Base-by-base conservation (phyloP, 2,113 vertebrate species). In the Sebastes fasciatus region DNA sequence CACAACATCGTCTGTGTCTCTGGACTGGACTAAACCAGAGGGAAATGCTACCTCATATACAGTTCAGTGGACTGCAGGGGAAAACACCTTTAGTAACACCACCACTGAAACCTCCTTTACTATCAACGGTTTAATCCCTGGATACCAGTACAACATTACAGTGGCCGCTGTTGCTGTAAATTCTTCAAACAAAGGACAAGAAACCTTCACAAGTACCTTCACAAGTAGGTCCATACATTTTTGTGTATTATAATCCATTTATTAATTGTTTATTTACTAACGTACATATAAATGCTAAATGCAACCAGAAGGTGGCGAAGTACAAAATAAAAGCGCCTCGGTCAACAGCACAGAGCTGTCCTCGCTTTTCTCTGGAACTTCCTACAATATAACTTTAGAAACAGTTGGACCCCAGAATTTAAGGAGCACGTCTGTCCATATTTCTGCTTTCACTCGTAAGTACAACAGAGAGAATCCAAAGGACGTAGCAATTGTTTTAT, bases 401-500 rank as follows among this genome's bases (percentile, higher is more conserved):
- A 90, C 92, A 34, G 21, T 80, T 21, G 93, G 92, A 79, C 87
- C 89, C 0, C 51, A 92, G n/a, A 34, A 63, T 40, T 55, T 88
- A 12, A 55, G 0, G 3, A 94, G 94, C 72, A 11, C 0, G 0
- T 0, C 0, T 6, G 48, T 82, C 23, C 0, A 1, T 10, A 7
- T 0, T 0, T 84, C 71, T 9, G 2, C 17, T n/a, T 91, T 48
- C 19, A 94, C 94, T 0, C 5, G 93, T 94, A 71, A 94, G 93
- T 90, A 64, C 4, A 49, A n/a, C 11, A 13, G 8, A 1, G 5
- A 65, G 13, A 55, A 9, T 12, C 42, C 11, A 48, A 40, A 72
- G 40, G 1, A 19, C 5, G 5, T 3, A 40, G 4, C 54, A 45
- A 7, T 54, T 42, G 2, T 3, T 48, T 69, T 68, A 26, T 40